Evolutionary conservation across 2,797 vertebrate species (phyloP).

Genomic region (Cyclura pinguis): DNA sequence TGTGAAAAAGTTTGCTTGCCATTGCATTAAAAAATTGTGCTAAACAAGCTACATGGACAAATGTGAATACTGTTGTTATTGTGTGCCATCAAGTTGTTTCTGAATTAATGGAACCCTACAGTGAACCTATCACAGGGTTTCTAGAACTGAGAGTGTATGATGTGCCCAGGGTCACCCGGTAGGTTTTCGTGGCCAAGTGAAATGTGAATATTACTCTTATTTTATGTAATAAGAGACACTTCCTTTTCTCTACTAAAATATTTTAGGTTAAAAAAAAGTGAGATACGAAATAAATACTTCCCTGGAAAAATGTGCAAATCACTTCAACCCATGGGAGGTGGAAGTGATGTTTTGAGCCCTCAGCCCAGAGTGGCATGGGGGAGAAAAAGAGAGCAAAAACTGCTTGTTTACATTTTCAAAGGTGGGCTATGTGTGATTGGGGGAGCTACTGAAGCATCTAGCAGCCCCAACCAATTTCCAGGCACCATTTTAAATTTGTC

Average conservation of each 20-base stretch:
- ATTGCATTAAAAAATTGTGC: conserved; percentile 9
- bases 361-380: too few relatives aligned
- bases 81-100: too few relatives aligned
- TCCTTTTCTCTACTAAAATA: neutral
- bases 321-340: neutral
- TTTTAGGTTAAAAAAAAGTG: neutral
- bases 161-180: too few relatives aligned
- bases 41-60: too few relatives aligned
- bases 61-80: neutral
- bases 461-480: neutral
- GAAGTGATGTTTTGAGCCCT: neutral
- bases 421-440: neutral
- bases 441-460: neutral
- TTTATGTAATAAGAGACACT: neutral
- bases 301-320: neutral
- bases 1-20: conserved; percentile 50
- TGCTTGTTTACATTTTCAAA: neutral
- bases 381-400: neutral
- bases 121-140: too few relatives aligned
- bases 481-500: neutral
- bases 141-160: too few relatives aligned
- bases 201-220: neutral
- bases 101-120: too few relatives aligned
- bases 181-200: too few relatives aligned
- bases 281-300: neutral